phyloP scores from a whole-genome alignment of 37 sponge, comb jelly and placozoan genomes.

The Eunapius fragilis region DNA sequence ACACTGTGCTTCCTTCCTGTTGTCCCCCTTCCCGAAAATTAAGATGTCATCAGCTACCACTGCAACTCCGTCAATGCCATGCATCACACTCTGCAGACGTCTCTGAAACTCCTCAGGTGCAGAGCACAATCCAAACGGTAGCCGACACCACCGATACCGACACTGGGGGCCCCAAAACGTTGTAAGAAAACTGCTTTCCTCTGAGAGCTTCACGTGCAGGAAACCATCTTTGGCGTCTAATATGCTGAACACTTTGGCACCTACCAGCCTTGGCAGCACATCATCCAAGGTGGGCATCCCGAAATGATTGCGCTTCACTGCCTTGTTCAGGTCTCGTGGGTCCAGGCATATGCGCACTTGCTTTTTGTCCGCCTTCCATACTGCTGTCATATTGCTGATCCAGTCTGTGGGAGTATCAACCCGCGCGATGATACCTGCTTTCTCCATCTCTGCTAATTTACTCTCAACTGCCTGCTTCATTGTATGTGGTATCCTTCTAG shows the following conservation, averaged over 20 bases:
- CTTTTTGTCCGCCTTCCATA: constrained; percentile 23
- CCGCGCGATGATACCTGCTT: constrained; percentile 17
- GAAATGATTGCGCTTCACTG: constrained; percentile 31
- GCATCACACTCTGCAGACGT: neutral
- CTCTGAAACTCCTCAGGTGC: constrained; percentile 37
- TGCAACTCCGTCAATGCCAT: constrained; percentile 29
- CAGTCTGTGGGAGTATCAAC: constrained; percentile 60
- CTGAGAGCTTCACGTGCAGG: constrained; percentile 17
- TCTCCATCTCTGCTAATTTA: constrained; percentile 21
- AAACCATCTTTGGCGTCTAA: constrained; percentile 30
- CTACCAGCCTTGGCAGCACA: constrained; percentile 9
- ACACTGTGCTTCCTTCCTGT: too few relatives aligned
- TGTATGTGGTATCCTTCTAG: constrained; percentile 33
- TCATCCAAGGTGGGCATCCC: constrained; percentile 34
- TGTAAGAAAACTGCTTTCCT: constrained; percentile 14
- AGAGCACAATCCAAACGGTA: constrained; percentile 37
- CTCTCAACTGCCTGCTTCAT: constrained; percentile 9
- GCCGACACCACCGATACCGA: neutral
- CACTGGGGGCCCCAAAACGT: constrained; percentile 40
- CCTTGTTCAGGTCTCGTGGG: constrained; percentile 52
- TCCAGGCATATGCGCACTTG: constrained; percentile 39
- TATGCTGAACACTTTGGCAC: constrained; percentile 10
- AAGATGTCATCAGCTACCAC: constrained; percentile 43
- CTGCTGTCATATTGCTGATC: constrained; percentile 31
- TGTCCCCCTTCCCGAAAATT: constrained; percentile 19